Conservation (phyloP, 2,888 invertebrate genomes). For the Iselma pallidipennis region DNA sequence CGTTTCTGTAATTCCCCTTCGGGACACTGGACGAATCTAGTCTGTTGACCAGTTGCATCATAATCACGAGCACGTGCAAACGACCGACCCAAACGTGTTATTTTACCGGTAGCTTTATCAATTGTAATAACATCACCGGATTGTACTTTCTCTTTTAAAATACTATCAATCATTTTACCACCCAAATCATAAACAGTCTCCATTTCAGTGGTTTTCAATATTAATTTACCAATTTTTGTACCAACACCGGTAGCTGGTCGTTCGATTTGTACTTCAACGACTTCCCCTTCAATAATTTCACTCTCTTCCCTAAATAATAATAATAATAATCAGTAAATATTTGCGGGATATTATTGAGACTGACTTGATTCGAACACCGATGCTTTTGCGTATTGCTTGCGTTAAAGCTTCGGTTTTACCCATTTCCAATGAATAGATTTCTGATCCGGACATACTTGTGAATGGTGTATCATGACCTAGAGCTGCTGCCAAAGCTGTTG, state of each 20-base stretch:
- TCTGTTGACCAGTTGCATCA: slow-evolving; percentile 86
- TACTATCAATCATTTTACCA: slow-evolving; percentile 95
- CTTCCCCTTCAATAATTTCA: slow-evolving; percentile 98
- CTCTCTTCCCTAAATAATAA: slow-evolving; percentile 80
- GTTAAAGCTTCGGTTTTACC: slow-evolving; percentile 98
- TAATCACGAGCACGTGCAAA: slow-evolving; percentile 97
- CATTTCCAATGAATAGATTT: slow-evolving; percentile 98
- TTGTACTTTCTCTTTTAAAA: slow-evolving; percentile 94
- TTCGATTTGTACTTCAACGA: slow-evolving; percentile 96
- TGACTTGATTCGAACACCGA: slow-evolving; percentile 78
- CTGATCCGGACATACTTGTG: slow-evolving; percentile 97
- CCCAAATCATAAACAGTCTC: slow-evolving; percentile 99
- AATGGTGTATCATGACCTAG: slow-evolving; percentile 96
- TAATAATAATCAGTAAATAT: slow-evolving; percentile 1
- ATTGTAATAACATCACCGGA: slow-evolving; percentile 97
- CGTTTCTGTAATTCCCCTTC: slow-evolving; percentile 98
- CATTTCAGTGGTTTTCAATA: slow-evolving; percentile 99
- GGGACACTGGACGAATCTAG: slow-evolving; percentile 96
- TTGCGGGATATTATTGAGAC: slow-evolving; percentile 15
- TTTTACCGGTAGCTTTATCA: slow-evolving; percentile 85
- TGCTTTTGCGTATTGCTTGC: slow-evolving; percentile 95
- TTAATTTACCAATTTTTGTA: slow-evolving; percentile 88
- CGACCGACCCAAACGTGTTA: slow-evolving; percentile 78
- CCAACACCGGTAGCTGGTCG: slow-evolving; percentile 89
- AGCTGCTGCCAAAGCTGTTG: slow-evolving; percentile 94